phyloP scores from a whole-genome alignment of 2,113 vertebrate genomes.

The Oenanthe melanoleuca region DNA sequence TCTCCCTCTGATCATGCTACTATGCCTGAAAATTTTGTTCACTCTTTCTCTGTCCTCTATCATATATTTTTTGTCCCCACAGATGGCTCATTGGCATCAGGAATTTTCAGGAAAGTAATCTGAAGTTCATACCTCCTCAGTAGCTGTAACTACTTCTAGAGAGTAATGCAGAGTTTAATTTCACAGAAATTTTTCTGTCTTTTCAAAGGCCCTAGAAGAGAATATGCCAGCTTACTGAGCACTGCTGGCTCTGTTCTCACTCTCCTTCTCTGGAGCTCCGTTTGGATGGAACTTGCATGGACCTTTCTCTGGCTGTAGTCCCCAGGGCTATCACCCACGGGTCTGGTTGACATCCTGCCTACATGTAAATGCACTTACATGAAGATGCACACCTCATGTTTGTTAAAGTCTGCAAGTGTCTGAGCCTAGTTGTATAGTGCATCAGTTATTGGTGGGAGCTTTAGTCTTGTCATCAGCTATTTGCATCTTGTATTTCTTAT shows the following conservation, averaged over 20 bases:
- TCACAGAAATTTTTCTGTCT: background rate
- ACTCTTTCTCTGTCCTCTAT: background rate
- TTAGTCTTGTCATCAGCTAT: background rate
- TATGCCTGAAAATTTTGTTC: background rate
- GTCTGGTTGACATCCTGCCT: background rate
- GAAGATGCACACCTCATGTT: background rate
- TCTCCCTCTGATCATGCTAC: background rate
- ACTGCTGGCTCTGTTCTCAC: background rate
- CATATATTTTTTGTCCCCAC: background rate
- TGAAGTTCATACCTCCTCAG: background rate
- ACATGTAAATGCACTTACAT: background rate
- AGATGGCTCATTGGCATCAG: background rate
- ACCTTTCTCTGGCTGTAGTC: background rate
- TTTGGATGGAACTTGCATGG: background rate
- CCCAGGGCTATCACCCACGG: fast-evolving
- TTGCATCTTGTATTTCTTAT: background rate
- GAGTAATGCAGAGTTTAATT: background rate
- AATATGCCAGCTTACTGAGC: fast-evolving
- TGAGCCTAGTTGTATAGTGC: background rate
- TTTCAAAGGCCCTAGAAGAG: background rate
- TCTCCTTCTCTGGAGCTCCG: background rate
- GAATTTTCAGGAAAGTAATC: background rate
- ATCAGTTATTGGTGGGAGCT: background rate
- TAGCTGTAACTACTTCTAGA: background rate
- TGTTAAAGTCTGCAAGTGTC: background rate